Base-by-base conservation (phyloP, 2,888 invertebrate species). In the Agrochola lota region DNA sequence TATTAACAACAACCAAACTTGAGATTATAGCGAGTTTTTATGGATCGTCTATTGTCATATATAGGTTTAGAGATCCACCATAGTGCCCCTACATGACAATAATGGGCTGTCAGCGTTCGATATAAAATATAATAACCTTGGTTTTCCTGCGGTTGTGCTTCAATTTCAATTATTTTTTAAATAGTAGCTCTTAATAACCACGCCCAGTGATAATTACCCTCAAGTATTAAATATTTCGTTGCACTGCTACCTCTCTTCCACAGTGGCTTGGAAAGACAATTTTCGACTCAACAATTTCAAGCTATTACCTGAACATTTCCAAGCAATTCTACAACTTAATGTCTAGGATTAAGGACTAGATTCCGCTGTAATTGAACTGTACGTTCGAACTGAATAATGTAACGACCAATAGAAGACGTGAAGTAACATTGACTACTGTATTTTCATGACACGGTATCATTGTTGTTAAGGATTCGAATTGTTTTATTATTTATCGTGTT, bases 381-480 rank as follows among this genome's bases (percentile, higher is more conserved):
- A 26, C 17, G 49, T 76, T 78, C 9, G 73, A 30, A 30, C 49
- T 87, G 85, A 85, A 85, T 85, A 85, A 85, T 87, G 87, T 60
- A 85, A 81, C 59, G 55, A 17, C 23, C 71, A 60, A 76, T 72
- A 72, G 40, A 71, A 70, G 71, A 81, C 74, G 71, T 78, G 69
- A 43, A 66, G 60, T 71, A 55, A 68, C 55, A 73, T 55, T 66
- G 71, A 60, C 71, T 80, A 43, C 63, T 78, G 52, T 86, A 84
- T 84, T 87, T 85, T 87, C 60, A 77, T 79, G 85, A 73, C 70
- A 71, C 55, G 64, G 67, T 87, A 85, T 70, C 46, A 67, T 74
- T 80, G 64, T 84, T 77, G 64, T 80, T 75, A n/a, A 55, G 72
- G 63, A 68, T 77, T 71, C 49, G 9, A 62, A 2, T 52, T 76